Evolutionary conservation across 2,797 vertebrate genomes (phyloP), one percentile per base, ranked within the genome.

Genomic region (Spatula versicolor): DNA sequence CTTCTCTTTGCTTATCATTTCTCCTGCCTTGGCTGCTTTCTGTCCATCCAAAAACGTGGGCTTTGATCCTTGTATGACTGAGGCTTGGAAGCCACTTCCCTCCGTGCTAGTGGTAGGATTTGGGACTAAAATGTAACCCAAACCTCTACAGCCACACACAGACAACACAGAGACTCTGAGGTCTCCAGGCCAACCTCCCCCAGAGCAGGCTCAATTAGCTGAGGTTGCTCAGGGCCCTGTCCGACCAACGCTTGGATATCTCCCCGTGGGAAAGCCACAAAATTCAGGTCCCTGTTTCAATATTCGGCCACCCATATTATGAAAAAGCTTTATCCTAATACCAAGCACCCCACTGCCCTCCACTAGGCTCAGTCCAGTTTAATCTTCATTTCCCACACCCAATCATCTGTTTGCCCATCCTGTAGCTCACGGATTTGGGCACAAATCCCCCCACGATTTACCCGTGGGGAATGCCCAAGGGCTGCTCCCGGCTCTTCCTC

Each of bases 171-270:
- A 45, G 43, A 45, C 50, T n/a, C 21, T 1, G 55, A 78, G 72
- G 15, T 39, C 26, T 72, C 15, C 9, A 22, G 26, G 20, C 58
- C 60, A 16, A 0, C 31, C 54, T 30, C 9, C 5, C 43, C 28
- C 39, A 21, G 13, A 54, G 39, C 21, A 12, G 18, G 18, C 43
- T 48, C 30, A 1, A 0, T 41, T 4, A 13, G 33, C 17, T n/a
- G 2, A 23, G n/a, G 55, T 8, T 52, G 50, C 33, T 28, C 66
- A 20, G 39, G 21, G 22, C 23, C 18, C 23, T 19, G 31, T 5
- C 8, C 8, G 33, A 46, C 16, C 0, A 7, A 14, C 3, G 13
- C 18, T 4, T 0, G 21, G 14, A 0, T 12, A 6, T 20, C 50
- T 66, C 86, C 46, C 39, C 3, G 7, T 30, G 25, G n/a, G 50